Conservation (phyloP, 35 echinoderm and acorn worm species). For the Heliocidaris tuberculata region DNA sequence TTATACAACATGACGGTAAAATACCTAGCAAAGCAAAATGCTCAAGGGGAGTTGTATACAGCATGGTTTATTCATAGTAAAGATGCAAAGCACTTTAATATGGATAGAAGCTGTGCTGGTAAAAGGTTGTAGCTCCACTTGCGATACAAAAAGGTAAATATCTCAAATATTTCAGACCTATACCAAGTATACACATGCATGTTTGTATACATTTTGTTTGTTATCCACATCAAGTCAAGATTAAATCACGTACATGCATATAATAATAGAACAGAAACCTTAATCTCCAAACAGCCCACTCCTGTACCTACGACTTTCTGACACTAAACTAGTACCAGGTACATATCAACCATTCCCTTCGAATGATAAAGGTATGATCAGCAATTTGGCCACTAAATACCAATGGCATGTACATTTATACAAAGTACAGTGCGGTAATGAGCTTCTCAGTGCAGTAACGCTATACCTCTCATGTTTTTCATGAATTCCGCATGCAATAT, state of each 20-base stretch:
- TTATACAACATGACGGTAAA: background rate
- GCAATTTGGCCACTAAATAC: background rate
- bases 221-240: no score
- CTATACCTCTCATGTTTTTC: conserved; percentile 11
- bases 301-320: background rate
- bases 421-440: background rate
- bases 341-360: background rate
- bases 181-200: background rate
- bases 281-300: background rate
- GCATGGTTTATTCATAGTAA: background rate
- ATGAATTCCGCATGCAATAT: background rate
- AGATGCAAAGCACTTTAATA: background rate
- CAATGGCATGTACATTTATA: conserved; percentile 4
- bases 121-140: background rate
- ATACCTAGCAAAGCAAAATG: background rate
- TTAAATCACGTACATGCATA: no score
- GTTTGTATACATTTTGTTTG: no score
- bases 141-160: background rate
- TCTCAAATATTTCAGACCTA: background rate
- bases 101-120: background rate
- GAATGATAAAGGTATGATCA: background rate
- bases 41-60: background rate
- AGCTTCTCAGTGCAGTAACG: background rate
- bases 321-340: background rate
- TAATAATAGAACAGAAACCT: no score